Evolutionary conservation across 2,888 invertebrate species (phyloP), one percentile per base, ranked within the genome.

Genomic region (Microchrysa polita): DNA sequence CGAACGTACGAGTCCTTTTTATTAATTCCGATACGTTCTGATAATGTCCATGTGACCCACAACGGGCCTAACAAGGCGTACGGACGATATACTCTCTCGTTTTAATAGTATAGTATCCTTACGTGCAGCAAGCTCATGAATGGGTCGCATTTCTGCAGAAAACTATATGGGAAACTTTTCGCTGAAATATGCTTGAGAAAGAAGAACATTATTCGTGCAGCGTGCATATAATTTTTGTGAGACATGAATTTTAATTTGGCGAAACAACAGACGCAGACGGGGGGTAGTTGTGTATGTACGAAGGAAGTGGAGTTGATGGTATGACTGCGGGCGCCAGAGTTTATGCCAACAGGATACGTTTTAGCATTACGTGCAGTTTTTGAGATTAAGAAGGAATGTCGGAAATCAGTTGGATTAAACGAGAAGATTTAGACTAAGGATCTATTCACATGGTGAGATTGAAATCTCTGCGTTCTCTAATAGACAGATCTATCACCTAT

Each of bases 241-340:
- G 55, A 57, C 55, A 57, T 57, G 55, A 57, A 57, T 57, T 57
- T 57, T 57, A 57, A 57, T 57, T 57, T 57, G 55, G 22, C 55
- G 20, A 18, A 57, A 57, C 18, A 57, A 57, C 55, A 57, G 10
- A 14, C 9, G 16, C 53, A n/a, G 53, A 2, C 55, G 16, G 5
- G 55, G 55, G 1, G 18, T n/a, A n/a, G 14, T n/a, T n/a, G n/a
- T n/a, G n/a, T n/a, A n/a, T n/a, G n/a, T n/a, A n/a, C n/a, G n/a
- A n/a, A n/a, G n/a, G n/a, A n/a, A 48, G 16, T 48, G 48, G 2
- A 12, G 42, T 42, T 7, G 48, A 48, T 12, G 48, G 12, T 12
- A 12, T 48, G 48, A 5, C 27, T 48, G 48, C 48, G n/a, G n/a
- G n/a, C n/a, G n/a, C n/a, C 2, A 48, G 12, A 48, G 12, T 48